These are phyloP conservation scores for Neoscelio sp. DNA, from an alignment of 2,888 invertebrate genomes.

Conservation along the genomic window DNA sequence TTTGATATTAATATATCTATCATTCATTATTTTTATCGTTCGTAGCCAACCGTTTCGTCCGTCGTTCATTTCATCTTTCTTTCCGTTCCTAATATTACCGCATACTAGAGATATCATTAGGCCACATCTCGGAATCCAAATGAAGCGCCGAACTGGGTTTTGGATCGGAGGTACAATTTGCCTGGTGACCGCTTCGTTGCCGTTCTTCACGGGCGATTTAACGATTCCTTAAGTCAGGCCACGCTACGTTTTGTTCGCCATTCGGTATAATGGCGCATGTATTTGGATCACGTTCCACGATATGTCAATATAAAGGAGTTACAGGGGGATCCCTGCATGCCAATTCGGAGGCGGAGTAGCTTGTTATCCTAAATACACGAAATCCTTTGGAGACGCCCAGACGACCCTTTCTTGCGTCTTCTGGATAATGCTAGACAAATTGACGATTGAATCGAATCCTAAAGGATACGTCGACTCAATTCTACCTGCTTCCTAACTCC, in stretches of 20 bases:
- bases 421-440: constrained; percentile 82
- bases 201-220: constrained; percentile 79
- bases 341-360: constrained; percentile 80
- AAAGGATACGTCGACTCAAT: constrained; percentile 76
- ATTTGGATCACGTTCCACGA: constrained; percentile 83
- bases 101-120: constrained; percentile 55
- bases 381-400: constrained; percentile 80
- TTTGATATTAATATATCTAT: too few relatives aligned
- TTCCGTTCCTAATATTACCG: constrained; percentile 24
- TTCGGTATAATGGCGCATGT: constrained; percentile 82
- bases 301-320: constrained; percentile 83
- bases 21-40: constrained; percentile 79
- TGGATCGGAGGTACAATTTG: constrained; percentile 69
- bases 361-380: constrained; percentile 83
- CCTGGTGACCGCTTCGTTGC: constrained; percentile 80
- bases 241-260: constrained; percentile 78
- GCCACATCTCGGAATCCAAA: constrained; percentile 29
- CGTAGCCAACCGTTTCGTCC: constrained; percentile 51
- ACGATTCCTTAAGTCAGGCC: constrained; percentile 67
- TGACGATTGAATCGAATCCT: constrained; percentile 82
- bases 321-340: constrained; percentile 80
- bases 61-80: constrained; percentile 15
- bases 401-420: constrained; percentile 72
- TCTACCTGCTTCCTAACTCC: constrained; percentile 63
- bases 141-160: constrained; percentile 12